These are phyloP conservation scores for Apostichopus leukothele DNA, from an alignment of 53 echinoderm and acorn worm species.

Conservation along the genomic window DNA sequence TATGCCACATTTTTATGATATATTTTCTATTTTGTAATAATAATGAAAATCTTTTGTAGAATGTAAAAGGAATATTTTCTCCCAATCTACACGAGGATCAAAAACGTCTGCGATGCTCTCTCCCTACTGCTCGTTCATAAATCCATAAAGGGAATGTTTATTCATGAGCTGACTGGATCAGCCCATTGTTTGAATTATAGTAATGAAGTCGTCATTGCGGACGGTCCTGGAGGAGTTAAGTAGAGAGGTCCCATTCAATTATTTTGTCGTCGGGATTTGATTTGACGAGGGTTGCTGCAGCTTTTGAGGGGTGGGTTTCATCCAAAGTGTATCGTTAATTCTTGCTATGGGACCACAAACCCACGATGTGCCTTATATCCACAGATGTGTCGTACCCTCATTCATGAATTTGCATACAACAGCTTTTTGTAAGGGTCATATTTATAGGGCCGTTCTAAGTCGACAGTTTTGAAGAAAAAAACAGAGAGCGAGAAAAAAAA, in stretches of 20 bases:
- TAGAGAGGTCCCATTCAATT: background rate
- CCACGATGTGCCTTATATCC: conserved; percentile 38
- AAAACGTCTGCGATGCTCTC: too few relatives aligned
- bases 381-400: conserved; percentile 14
- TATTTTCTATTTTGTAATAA: too few relatives aligned
- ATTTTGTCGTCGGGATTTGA: background rate
- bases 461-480: background rate
- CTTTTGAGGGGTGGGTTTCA: background rate
- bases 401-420: conserved; percentile 34
- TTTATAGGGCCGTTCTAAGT: conserved; percentile 11
- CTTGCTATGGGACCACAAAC: conserved; percentile 43
- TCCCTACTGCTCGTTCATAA: too few relatives aligned
- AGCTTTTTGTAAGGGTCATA: conserved; percentile 10
- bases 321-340: conserved; percentile 31
- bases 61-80: too few relatives aligned
- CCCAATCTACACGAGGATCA: too few relatives aligned
- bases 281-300: background rate
- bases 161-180: background rate
- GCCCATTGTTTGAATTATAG: background rate
- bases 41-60: too few relatives aligned
- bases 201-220: background rate
- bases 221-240: background rate
- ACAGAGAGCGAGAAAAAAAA: background rate
- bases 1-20: too few relatives aligned
- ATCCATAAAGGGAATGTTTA: background rate